Conservation (phyloP, 1,140 invertebrate genomes). For the Limonius californicus region DNA sequence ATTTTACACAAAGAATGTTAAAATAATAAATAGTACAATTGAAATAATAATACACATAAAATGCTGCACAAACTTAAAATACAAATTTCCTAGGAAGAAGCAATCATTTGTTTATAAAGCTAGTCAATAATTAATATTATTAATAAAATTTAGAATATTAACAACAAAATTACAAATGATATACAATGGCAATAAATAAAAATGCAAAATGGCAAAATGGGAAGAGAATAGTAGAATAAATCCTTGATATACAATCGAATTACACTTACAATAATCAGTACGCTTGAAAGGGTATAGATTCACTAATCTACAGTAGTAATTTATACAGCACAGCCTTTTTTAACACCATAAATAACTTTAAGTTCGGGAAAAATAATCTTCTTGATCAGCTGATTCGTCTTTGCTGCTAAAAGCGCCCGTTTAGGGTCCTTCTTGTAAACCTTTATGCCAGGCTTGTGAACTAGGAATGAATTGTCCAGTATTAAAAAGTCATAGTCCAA, state of each 20-base stretch:
- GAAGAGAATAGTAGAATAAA: background rate
- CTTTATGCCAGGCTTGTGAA: slow-evolving; percentile 85
- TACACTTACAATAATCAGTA: slow-evolving; percentile 5
- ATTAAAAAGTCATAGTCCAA: slow-evolving; percentile 88
- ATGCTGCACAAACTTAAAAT: background rate
- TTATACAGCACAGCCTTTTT: slow-evolving; percentile 77
- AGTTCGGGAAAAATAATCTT: slow-evolving; percentile 81
- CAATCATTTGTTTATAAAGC: no score
- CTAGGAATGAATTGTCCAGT: slow-evolving; percentile 83
- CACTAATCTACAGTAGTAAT: background rate
- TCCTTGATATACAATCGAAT: background rate
- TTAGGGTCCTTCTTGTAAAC: slow-evolving; percentile 71
- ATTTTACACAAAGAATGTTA: background rate
- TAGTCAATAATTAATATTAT: no score
- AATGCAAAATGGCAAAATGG: background rate
- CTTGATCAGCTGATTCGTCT: slow-evolving; percentile 75
- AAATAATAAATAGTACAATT: background rate
- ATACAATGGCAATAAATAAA: background rate
- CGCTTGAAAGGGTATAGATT: background rate
- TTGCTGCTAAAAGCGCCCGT: slow-evolving; percentile 67
- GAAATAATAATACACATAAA: background rate
- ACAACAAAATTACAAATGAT: no score
- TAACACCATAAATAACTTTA: slow-evolving; percentile 74
- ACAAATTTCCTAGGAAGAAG: no score
- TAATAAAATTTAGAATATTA: no score